Base-by-base conservation (phyloP, 2,888 invertebrate genomes). In the Noctua janthina region DNA sequence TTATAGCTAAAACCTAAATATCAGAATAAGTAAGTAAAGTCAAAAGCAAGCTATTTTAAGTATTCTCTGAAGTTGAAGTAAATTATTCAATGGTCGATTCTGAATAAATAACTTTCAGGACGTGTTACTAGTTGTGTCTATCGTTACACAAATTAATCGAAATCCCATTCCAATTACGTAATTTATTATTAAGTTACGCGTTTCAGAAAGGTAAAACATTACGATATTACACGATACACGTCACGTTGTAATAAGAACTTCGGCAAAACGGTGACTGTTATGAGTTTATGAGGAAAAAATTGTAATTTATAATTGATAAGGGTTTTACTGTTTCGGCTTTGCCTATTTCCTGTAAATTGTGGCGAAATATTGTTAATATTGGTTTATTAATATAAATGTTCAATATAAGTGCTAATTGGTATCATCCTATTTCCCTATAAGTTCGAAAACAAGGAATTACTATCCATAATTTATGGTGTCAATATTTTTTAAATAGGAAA, bases 201-300 rank as follows among this genome's bases (percentile, higher is more conserved):
- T 23, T 23, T 5, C n/a, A 56, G 68, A 35, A 56, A 67, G 46
- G 17, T 54, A 67, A 56, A 79, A 80, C 35, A 29, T 15, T 29
- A 35, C n/a, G 46, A 23, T n/a, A 67, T 5, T 66, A 43, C 43
- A 15, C 29, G 0, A 46, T 39, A 51, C 20, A 59, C n/a, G 20
- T 29, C 29, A 79, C 35, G 17, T 49, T 3, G 17, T 23, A 23
- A 35, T 54, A 43, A 29, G 15, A 43, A 54, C 64, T 74, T 73
- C 46, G 15, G 56, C 43, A 75, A 75, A 82, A 66, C 17, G 1
- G 29, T 81, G 49, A 59, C 23, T n/a, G 17, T 1, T 74, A 29
- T 49, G 15, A 82, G 49, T 51, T 1, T 67, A 29, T 49, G 15
- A 82, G 56, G 59, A 75, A 59, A 75, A 5, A 29, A 17, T 23